Evolutionary conservation across 2,113 vertebrate species (phyloP).

Genomic region (Platysteira castanea): DNA sequence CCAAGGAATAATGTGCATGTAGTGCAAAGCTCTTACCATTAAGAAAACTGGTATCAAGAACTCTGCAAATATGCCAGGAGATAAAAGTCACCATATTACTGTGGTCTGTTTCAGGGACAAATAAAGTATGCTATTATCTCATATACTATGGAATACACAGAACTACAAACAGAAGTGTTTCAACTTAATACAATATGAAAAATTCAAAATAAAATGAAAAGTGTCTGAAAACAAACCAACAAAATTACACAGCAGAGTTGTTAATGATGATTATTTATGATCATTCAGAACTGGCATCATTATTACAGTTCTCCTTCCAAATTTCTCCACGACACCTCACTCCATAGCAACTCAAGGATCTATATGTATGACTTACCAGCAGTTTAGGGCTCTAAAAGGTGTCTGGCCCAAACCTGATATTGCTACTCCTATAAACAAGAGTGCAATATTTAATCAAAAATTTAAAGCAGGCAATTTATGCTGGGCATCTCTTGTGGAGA

Average conservation of each 20-base stretch:
- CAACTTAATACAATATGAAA: conserved; percentile 73
- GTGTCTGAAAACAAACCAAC: conserved; percentile 76
- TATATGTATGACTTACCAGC: background rate
- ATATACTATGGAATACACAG: conserved; percentile 51
- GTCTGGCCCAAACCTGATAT: background rate
- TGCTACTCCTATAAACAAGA: background rate
- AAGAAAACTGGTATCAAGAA: background rate
- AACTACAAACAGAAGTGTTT: conserved; percentile 74
- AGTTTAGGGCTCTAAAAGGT: background rate
- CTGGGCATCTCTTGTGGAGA: background rate
- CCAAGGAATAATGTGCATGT: background rate
- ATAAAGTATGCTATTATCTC: conserved; percentile 52
- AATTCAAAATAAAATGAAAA: conserved; percentile 75
- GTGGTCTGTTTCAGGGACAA: conserved; percentile 48
- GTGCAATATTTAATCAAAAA: background rate
- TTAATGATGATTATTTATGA: conserved; percentile 76
- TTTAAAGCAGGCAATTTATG: background rate
- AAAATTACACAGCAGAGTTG: conserved; percentile 70
- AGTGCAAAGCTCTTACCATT: background rate
- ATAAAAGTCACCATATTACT: background rate
- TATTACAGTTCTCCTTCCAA: conserved; percentile 60
- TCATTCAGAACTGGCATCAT: conserved; percentile 67
- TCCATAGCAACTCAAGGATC: background rate
- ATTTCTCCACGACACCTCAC: conserved; percentile 19
- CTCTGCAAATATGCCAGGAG: conserved; percentile 5